Evolutionary conservation across 1,140 invertebrate genomes (phyloP).

Genomic region (Leptinotarsa undecemlineata): DNA sequence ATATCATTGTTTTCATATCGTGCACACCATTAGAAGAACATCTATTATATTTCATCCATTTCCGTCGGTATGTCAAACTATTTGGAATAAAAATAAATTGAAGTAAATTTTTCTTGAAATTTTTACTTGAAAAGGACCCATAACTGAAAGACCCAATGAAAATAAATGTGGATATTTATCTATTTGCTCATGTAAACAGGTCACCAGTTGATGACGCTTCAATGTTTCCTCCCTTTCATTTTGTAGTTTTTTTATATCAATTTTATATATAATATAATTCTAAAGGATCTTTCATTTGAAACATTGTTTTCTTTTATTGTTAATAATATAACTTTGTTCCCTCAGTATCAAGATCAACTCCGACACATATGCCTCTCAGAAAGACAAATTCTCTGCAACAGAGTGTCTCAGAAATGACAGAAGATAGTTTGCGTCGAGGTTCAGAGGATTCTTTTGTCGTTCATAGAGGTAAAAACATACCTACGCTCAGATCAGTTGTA

Average conservation of each 20-base stretch:
- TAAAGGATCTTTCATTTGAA: neutral
- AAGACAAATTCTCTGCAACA: constrained; percentile 52
- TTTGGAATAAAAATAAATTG: too few relatives aligned
- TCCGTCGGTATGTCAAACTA: too few relatives aligned
- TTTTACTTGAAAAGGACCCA: too few relatives aligned
- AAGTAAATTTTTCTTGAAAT: too few relatives aligned
- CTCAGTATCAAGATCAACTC: constrained; percentile 59
- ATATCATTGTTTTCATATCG: too few relatives aligned
- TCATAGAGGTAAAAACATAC: constrained; percentile 75
- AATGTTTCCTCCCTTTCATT: too few relatives aligned
- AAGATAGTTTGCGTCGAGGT: constrained; percentile 53
- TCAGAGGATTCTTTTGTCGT: constrained; percentile 77
- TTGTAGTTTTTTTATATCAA: neutral
- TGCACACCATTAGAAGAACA: too few relatives aligned
- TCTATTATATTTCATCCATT: too few relatives aligned
- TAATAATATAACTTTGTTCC: neutral
- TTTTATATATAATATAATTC: constrained; percentile 7
- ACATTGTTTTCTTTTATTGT: neutral
- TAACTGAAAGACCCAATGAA: too few relatives aligned
- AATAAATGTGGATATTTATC: too few relatives aligned
- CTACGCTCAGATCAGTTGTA: constrained; percentile 72
- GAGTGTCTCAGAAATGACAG: constrained; percentile 52
- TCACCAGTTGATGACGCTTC: too few relatives aligned
- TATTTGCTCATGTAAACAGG: too few relatives aligned
- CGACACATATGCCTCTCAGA: constrained; percentile 52